Evolutionary conservation across 2,797 vertebrate species (phyloP).

Genomic region (Melanotaenia parkinsoni): DNA sequence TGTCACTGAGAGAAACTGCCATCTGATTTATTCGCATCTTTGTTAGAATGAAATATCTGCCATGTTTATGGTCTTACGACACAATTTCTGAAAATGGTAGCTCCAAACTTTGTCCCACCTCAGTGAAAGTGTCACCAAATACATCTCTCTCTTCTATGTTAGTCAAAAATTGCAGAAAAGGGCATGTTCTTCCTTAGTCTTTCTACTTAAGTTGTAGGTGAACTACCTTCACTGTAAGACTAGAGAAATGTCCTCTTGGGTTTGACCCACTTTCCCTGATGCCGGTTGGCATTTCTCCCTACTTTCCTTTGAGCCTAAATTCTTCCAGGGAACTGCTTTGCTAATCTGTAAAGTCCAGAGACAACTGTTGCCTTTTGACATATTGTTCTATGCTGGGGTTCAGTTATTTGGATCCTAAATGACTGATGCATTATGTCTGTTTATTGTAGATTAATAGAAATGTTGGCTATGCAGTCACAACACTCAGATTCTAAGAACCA

Average conservation of each 20-base stretch:
- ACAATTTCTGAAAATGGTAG: constrained; percentile 16
- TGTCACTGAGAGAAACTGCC: constrained; percentile 9
- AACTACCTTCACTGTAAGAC: constrained; percentile 8
- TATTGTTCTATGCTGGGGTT: constrained; percentile 12
- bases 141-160: background rate
- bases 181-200: background rate
- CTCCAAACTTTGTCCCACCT: constrained; percentile 3
- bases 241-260: constrained; percentile 32
- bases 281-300: constrained; percentile 20
- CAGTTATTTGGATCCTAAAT: constrained; percentile 17
- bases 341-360: constrained; percentile 42
- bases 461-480: background rate
- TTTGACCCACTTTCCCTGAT: constrained; percentile 50
- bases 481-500: background rate
- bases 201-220: background rate
- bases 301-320: constrained; percentile 11
- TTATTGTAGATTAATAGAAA: background rate
- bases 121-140: background rate
- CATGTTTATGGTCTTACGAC: background rate
- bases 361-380: constrained; percentile 25
- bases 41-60: constrained; percentile 5
- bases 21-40: constrained; percentile 15
- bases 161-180: constrained; percentile 11
- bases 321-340: constrained; percentile 36
- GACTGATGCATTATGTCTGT: background rate